phyloP scores from a whole-genome alignment of 2,888 invertebrate genomes.

The Nymphalis polychloros region DNA sequence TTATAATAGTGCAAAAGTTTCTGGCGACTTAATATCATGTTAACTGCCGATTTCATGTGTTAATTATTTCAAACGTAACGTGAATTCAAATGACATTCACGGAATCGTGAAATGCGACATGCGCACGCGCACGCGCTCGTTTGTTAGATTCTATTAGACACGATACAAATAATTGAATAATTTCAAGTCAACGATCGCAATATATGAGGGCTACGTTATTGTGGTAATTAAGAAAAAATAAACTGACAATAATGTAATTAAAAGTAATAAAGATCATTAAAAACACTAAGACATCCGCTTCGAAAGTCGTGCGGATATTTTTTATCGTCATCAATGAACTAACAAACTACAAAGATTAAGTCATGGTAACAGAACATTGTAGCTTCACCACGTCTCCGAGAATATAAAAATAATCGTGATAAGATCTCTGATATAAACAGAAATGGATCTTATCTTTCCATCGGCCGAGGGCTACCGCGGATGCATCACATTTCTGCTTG shows the following conservation, averaged over 20 bases:
- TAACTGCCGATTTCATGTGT: neutral
- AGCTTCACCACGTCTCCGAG: neutral
- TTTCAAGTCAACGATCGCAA: slow-evolving; percentile 3
- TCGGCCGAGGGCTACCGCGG: neutral
- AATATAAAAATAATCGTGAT: neutral
- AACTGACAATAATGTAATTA: no score
- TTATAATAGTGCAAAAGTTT: no score
- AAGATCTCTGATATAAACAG: neutral
- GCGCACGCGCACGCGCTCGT: slow-evolving; percentile 2
- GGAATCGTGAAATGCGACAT: neutral
- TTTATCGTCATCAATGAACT: neutral
- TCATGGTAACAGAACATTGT: neutral
- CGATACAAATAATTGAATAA: slow-evolving; percentile 4
- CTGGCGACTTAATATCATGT: neutral
- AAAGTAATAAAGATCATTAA: neutral
- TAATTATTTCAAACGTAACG: slow-evolving; percentile 1
- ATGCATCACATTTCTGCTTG: neutral
- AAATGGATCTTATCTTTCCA: slow-evolving; percentile 1
- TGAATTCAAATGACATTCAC: neutral
- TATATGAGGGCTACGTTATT: neutral
- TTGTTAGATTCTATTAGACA: neutral
- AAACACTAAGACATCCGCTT: neutral
- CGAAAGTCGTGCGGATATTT: no score
- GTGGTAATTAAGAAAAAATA: neutral
- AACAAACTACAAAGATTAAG: neutral